Percentiles rank a stretch among this genome's conserved stretches.
Evolutionary conservation across 2,888 invertebrate genomes (phyloP).

Genomic region (Uropetala carovei): DNA sequence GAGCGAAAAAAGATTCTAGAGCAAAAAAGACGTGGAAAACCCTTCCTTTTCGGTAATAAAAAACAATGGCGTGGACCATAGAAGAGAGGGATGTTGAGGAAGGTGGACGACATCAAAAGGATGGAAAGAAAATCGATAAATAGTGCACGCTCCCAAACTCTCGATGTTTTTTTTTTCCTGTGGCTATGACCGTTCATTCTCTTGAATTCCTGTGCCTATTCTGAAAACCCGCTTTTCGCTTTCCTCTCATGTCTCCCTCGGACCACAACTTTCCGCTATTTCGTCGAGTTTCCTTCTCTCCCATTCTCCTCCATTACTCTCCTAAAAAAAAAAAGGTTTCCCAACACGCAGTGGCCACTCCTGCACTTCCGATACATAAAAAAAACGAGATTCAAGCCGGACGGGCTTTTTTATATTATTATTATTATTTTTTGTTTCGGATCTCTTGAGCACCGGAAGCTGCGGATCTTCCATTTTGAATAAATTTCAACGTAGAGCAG

Average conservation of each 20-base stretch:
- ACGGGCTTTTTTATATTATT: too few relatives aligned
- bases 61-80: not conserved
- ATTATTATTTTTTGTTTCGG: too few relatives aligned
- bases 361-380: too few relatives aligned
- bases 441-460: too few relatives aligned
- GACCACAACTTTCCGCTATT: too few relatives aligned
- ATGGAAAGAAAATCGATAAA: constrained; percentile 22
- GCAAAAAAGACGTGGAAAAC: not conserved
- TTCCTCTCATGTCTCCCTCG: not conserved
- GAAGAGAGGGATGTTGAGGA: not conserved
- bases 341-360: too few relatives aligned
- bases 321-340: too few relatives aligned
- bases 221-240: not conserved
- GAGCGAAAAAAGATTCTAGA: not conserved
- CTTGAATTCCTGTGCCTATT: not conserved
- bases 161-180: not conserved
- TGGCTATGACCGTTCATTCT: not conserved
- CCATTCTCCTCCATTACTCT: not conserved
- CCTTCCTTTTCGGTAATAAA: not conserved
- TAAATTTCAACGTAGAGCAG: too few relatives aligned
- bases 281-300: not conserved
- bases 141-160: not conserved
- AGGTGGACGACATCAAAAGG: not conserved
- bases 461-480: too few relatives aligned
- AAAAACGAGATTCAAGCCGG: too few relatives aligned